Evolutionary conservation across 2,888 invertebrate genomes (phyloP).

Genomic region (Helicoverpa assulta): DNA sequence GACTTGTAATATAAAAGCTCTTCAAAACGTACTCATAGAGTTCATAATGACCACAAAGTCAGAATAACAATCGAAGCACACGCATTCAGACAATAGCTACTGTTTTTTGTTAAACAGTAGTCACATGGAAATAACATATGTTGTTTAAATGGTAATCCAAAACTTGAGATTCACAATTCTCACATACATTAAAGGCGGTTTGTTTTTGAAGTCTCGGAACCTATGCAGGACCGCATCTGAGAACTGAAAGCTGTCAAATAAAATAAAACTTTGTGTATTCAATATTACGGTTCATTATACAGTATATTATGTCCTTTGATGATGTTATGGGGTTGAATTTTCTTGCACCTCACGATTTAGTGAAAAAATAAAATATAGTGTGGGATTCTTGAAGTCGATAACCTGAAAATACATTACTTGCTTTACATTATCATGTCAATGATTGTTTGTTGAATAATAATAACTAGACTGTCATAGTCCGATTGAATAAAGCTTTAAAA

Average conservation of each 20-base stretch:
- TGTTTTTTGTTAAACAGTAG: conserved; percentile 74
- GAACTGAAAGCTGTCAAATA: conserved; percentile 22
- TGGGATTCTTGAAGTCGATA: conserved; percentile 36
- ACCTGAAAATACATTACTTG: not conserved
- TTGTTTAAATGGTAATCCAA: conserved; percentile 74
- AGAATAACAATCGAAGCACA: conserved; percentile 68
- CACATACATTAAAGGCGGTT: conserved; percentile 78
- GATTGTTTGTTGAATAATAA: conserved; percentile 1
- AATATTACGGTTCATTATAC: conserved; percentile 30
- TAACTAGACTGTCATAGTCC: not conserved
- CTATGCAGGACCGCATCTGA: conserved; percentile 37
- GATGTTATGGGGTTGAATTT: conserved; percentile 50
- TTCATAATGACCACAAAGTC: conserved; percentile 42
- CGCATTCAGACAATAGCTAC: conserved; percentile 68
- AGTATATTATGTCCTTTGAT: not conserved
- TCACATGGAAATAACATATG: conserved; percentile 72
- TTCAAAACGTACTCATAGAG: conserved; percentile 21
- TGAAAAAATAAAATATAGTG: conserved; percentile 30
- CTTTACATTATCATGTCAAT: conserved; percentile 2
- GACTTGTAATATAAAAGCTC: conserved; percentile 14
- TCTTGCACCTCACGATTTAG: conserved; percentile 56
- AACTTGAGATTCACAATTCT: conserved; percentile 70
- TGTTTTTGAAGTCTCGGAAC: conserved; percentile 64
- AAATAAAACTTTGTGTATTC: conserved; percentile 17
- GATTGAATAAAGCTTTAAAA: not conserved